Evolutionary conservation across 2,888 invertebrate genomes (phyloP), one percentile per base, ranked within the genome.

Genomic region (Carcina quercana): DNA sequence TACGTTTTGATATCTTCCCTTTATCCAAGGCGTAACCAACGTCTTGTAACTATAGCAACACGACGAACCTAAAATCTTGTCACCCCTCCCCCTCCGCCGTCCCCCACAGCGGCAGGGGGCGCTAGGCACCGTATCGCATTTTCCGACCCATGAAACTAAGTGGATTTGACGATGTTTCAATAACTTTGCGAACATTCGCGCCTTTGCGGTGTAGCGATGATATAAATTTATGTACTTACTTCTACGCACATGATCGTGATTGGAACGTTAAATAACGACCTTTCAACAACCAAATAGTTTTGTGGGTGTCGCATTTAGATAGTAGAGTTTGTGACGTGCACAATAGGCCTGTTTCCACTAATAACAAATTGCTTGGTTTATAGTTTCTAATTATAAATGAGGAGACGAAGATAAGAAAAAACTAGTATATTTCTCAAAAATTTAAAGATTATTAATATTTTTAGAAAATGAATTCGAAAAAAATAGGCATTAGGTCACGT

Each of bases 141-240:
- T 76, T 75, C 78, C 75, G 59, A 62, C 52, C 65, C 78, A 75
- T 75, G 69, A 71, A 72, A 65, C 73, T 78, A 72, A 78, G 76
- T 75, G 78, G 73, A 78, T 78, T 72, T 71, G 59, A 64, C 65
- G 62, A 72, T 61, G 71, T 69, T 73, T 78, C 76, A 75, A 76
- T 76, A 75, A 69, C 59, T 69, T 64, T 53, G 47, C 26, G 30
- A 14, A 26, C 25, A 13, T 12, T 28, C 13, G 10, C 7, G 12
- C 13, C 27, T 13, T 15, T 27, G 11, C 12, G 15, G 3, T 17
- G 17, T 20, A 2, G n/a, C 20, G 8, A n/a, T 20, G 7, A n/a
- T 20, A 20, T 20, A n/a, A 20, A n/a, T 20, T 20, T 20, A n/a
- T 20, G 20, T n/a, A 20, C n/a, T 2, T n/a, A 8, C 19, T 8